These are phyloP conservation scores for Lucifuga dentata DNA, from an alignment of 2,113 vertebrate genomes.

Conservation along the genomic window DNA sequence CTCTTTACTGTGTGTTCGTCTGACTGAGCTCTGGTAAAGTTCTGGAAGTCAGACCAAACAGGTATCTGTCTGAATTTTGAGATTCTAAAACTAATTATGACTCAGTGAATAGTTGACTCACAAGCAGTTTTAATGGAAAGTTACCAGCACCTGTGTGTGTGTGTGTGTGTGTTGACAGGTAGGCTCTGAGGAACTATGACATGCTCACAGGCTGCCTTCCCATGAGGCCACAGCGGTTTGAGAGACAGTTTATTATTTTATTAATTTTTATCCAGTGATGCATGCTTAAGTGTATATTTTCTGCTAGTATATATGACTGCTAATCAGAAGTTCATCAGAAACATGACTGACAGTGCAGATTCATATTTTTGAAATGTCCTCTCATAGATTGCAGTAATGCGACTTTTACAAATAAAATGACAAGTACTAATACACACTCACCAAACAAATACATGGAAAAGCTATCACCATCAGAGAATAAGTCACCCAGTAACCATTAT, in stretches of 20 bases:
- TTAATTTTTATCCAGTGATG: not conserved
- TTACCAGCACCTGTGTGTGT: conserved; percentile 60
- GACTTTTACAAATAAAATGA: not conserved
- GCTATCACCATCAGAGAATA: no score
- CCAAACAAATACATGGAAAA: no score
- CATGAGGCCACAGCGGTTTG: conserved; percentile 42
- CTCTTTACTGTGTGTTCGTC: not conserved
- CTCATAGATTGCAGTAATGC: no score
- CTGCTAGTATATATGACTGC: not conserved
- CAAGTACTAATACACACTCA: no score
- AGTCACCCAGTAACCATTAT: no score
- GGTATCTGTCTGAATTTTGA: no score
- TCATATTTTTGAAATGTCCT: not conserved
- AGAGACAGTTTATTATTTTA: conserved; percentile 12
- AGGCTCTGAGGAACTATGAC: conserved; percentile 63
- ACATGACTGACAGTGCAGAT: not conserved
- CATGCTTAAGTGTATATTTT: not conserved
- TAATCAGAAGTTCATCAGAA: not conserved
- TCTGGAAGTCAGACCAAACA: no score
- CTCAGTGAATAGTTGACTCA: conserved; percentile 35
- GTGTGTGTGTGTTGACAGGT: conserved; percentile 69
- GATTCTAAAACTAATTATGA: conserved; percentile 36
- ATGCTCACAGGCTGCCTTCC: conserved; percentile 43
- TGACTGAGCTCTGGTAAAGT: no score
- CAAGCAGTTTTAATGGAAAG: conserved; percentile 37